Evolutionary conservation across 92 coral and sea anemone genomes (phyloP), one percentile per base, ranked within the genome.

Genomic region (Ricordea florida): DNA sequence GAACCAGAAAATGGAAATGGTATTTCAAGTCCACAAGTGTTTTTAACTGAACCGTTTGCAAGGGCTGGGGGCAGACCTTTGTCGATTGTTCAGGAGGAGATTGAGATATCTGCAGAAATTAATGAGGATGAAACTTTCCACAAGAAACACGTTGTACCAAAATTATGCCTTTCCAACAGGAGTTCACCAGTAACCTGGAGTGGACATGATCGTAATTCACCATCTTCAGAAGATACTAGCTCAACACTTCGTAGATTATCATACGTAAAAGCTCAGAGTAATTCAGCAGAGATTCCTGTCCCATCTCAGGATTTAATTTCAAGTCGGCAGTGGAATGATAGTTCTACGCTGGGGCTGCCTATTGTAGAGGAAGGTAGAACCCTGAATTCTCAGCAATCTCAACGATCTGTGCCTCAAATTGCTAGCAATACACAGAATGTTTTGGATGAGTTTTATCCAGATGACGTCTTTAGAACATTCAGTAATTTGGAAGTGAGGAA

Each of bases 181-280:
- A 58, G 46, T 18, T 23, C 52, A 3, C 45, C 46, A n/a, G 78
- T 66, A 6, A 65, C n/a, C n/a, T n/a, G 47, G 81, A 52, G 60
- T 6, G 35, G 71, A 36, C 67, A 75, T 44, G 83, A 72, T 37
- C 65, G 25, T 16, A 58, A 57, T n/a, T 66, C 89, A 17, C 64
- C 74, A 45, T 35, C 82, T 37, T 8, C 60, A 7, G 86, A 72
- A 14, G 77, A 73, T 18, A 74, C 33, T 57, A 61, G 46, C 14
- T 77, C 86, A 25, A 74, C 90, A 9, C 80, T 88, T 1, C 93
- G 97, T 25, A 78, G 99, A 45, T 91, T 96, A 51, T 96, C 99
- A 29, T 96, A 96, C 65, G 86, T 96, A 2, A 75, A 67, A 48
- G 99, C 99, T 23, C 99, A 96, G 69, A 85, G 66, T 83, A 87